Percentiles rank a stretch among this genome's conserved stretches.
phyloP scores from a whole-genome alignment of 2,797 vertebrate species.

The Rachycentron canadum region DNA sequence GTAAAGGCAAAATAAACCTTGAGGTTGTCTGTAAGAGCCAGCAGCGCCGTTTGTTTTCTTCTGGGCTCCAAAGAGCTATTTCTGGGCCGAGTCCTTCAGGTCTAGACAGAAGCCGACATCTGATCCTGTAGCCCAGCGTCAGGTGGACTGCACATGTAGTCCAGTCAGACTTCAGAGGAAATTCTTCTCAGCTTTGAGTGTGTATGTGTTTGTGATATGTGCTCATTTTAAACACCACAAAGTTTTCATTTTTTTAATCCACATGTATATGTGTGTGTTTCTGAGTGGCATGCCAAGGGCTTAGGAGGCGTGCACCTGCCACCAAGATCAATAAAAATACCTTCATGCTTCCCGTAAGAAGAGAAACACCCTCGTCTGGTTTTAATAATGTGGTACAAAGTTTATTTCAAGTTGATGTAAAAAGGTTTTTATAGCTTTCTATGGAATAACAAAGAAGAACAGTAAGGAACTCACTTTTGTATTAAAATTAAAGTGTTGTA shows the following conservation, averaged over 20 bases:
- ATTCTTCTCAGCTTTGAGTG: slow-evolving; percentile 63
- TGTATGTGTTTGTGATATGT: slow-evolving; percentile 50
- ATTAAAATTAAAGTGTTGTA: no score
- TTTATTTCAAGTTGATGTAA: slow-evolving; percentile 59
- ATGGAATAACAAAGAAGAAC: slow-evolving; percentile 1
- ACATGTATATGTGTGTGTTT: slow-evolving; percentile 19
- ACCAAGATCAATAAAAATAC: slow-evolving; percentile 54
- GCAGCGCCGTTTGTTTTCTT: slow-evolving; percentile 67
- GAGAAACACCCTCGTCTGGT: slow-evolving; percentile 60
- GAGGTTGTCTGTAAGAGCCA: slow-evolving; percentile 54
- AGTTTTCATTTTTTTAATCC: slow-evolving; percentile 84
- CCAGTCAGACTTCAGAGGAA: slow-evolving; percentile 60
- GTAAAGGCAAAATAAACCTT: slow-evolving; percentile 57
- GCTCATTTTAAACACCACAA: slow-evolving; percentile 90
- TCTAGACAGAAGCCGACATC: slow-evolving; percentile 74
- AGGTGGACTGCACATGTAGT: slow-evolving; percentile 65
- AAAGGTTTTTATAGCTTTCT: slow-evolving; percentile 7
- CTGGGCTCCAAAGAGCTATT: slow-evolving; percentile 63
- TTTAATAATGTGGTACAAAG: slow-evolving; percentile 55
- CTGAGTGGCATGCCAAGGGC: slow-evolving; percentile 46
- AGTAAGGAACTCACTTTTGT: no score
- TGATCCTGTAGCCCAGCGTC: slow-evolving; percentile 60
- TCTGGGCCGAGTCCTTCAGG: slow-evolving; percentile 72
- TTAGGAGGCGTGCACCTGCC: slow-evolving; percentile 55
- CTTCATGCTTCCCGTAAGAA: slow-evolving; percentile 64